Evolutionary conservation across 2,888 invertebrate genomes (phyloP), one percentile per base, ranked within the genome.

Genomic region (Philaethria dido): DNA sequence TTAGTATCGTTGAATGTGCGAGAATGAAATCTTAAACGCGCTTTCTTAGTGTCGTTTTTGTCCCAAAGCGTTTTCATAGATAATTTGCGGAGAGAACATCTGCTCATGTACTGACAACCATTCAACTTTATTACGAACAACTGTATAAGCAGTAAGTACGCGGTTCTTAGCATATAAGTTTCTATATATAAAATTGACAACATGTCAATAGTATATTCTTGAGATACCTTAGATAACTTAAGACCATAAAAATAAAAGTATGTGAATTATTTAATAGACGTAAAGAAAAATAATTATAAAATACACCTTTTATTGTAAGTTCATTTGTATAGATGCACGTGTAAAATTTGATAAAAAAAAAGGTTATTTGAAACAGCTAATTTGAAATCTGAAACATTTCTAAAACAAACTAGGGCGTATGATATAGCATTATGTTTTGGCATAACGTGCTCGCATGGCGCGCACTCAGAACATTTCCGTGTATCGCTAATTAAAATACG

Each of bases 401-500:
- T 77, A 81, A 82, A 79, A 82, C 78, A 83, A 69, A 75, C 76
- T 67, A 65, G 64, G 68, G 77, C 77, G 80, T 76, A 82, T 80
- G 79, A 84, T 83, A 84, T 81, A 81, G 82, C 78, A 77, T 84
- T 86, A 88, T 88, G 85, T 89, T 86, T 86, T 78, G 79, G 79
- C 80, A 73, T 73, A 77, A 78, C 82, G 81, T 78, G 80, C 75
- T 75, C 73, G 77, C 82, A 82, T 77, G 78, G 77, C 78, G 77
- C 73, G 73, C 75, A 73, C 73, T 87, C 89, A 90, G 87, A 92
- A 90, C 90, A 89, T 92, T 91, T 87, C 86, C 91, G 81, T 92
- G 92, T 92, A 91, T 88, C 78, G 84, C 89, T 92, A 92, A 92
- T 92, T 91, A 88, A 90, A 91, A 92, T 89, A 86, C 87, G 89